Conservation (phyloP, 2,888 invertebrate species). For the Mimumesa dahlbomi region DNA sequence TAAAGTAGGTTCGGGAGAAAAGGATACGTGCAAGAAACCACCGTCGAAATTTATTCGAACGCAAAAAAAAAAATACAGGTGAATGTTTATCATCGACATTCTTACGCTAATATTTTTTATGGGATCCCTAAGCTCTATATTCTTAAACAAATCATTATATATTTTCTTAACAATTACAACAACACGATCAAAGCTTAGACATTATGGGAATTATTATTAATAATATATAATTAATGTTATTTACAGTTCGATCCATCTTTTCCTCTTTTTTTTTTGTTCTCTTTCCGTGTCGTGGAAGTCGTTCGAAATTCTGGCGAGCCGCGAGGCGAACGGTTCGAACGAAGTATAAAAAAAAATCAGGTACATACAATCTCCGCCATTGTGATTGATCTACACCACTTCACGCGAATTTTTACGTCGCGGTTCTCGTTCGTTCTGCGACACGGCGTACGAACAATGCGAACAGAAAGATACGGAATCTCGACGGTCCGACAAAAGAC, state of each 20-base stretch:
- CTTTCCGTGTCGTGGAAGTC: not conserved
- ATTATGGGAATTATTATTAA: too few species aligned
- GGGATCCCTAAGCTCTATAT: not conserved
- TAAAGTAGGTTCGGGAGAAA: too few species aligned
- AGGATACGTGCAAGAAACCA: not conserved
- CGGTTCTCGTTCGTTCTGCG: too few species aligned
- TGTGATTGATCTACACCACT: not conserved
- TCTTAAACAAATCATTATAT: not conserved
- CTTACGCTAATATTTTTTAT: too few species aligned
- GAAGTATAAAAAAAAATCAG: conserved; percentile 12
- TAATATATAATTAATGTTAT: conserved; percentile 1
- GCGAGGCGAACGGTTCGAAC: not conserved
- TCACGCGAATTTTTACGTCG: too few species aligned
- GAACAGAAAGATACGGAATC: too few species aligned
- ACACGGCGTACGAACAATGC: too few species aligned
- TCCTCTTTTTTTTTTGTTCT: not conserved
- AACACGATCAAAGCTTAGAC: too few species aligned
- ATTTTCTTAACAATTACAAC: not conserved
- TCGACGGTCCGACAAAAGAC: not conserved
- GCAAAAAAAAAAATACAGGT: conserved; percentile 15
- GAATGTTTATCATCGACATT: too few species aligned
- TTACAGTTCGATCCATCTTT: not conserved
- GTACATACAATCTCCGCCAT: conserved; percentile 4
- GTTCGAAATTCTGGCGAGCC: not conserved
- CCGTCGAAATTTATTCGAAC: conserved; percentile 30